Percentiles rank a stretch among this genome's conserved stretches.
Evolutionary conservation across 2,888 invertebrate species (phyloP).

Genomic region (Drosophila prolongata): DNA sequence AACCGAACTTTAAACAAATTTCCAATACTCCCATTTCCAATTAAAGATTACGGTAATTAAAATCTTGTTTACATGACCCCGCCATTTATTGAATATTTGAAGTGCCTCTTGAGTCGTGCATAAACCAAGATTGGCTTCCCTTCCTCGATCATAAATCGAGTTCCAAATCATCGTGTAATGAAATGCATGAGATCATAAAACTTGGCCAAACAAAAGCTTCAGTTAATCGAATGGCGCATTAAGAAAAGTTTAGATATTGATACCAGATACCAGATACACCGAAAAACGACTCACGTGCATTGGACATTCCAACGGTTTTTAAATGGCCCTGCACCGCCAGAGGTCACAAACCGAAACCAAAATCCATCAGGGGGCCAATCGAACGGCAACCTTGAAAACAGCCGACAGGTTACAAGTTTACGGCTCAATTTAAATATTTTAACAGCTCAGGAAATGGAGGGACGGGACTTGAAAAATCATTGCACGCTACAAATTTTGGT

Average conservation of each 20-base stretch:
- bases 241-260: slow-evolving; percentile 9
- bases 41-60: slow-evolving; percentile 18
- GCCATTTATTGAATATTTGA: slow-evolving; percentile 24
- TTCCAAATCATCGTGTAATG: slow-evolving; percentile 14
- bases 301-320: slow-evolving; percentile 55
- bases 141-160: slow-evolving; percentile 41
- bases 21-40: not conserved
- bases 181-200: slow-evolving; percentile 30
- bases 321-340: slow-evolving; percentile 44
- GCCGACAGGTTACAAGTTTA: slow-evolving; percentile 70
- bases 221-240: slow-evolving; percentile 31
- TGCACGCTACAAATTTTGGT: slow-evolving; percentile 25
- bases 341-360: slow-evolving; percentile 32
- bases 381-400: slow-evolving; percentile 66
- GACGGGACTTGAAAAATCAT: slow-evolving; percentile 1
- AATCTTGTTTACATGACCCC: slow-evolving; percentile 12
- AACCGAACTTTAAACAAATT: not conserved
- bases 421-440: slow-evolving; percentile 75
- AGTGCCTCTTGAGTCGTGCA: not conserved
- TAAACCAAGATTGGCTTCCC: not conserved
- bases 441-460: slow-evolving; percentile 37
- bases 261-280: slow-evolving; percentile 6
- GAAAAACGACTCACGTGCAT: slow-evolving; percentile 46
- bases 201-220: slow-evolving; percentile 14
- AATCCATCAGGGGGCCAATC: slow-evolving; percentile 26